Conservation (phyloP, 1,140 invertebrate species). For the Diorhabda elongata region DNA sequence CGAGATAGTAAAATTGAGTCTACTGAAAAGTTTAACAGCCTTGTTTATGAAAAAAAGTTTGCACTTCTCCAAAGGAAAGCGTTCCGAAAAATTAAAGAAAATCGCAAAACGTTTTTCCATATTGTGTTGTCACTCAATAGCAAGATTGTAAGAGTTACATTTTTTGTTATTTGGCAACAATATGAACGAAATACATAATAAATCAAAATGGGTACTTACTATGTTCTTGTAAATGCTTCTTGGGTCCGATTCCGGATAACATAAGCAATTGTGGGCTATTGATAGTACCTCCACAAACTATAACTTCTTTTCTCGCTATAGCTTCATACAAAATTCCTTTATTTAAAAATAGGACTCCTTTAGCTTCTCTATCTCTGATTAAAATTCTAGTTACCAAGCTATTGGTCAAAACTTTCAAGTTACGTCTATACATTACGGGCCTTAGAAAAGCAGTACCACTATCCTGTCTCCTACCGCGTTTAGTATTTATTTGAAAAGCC, state of each 20-base stretch:
- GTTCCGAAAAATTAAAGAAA: no score
- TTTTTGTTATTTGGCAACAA: no score
- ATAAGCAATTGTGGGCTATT: slow-evolving; percentile 71
- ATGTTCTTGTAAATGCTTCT: slow-evolving; percentile 56
- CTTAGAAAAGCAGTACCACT: slow-evolving; percentile 52
- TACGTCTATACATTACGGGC: slow-evolving; percentile 55
- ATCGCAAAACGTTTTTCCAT: no score
- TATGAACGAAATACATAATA: no score
- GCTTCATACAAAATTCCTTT: slow-evolving; percentile 48
- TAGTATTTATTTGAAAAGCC: slow-evolving; percentile 22
- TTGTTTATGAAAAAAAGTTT: no score
- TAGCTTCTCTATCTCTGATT: slow-evolving; percentile 40
- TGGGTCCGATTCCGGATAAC: slow-evolving; percentile 72
- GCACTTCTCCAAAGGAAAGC: no score
- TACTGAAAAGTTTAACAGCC: no score
- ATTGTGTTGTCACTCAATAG: no score
- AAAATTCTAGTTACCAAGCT: slow-evolving; percentile 56
- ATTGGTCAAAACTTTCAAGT: slow-evolving; percentile 59
- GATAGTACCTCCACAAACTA: slow-evolving; percentile 65
- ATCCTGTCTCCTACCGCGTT: slow-evolving; percentile 49
- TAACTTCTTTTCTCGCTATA: slow-evolving; percentile 62
- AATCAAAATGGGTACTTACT: slow-evolving; percentile 23
- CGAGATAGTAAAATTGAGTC: no score
- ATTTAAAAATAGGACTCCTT: slow-evolving; percentile 57
- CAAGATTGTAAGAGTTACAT: no score